Percentiles rank a stretch among this genome's conserved stretches.
phyloP scores from a whole-genome alignment of 1,140 invertebrate species.

The Lineus longissimus region DNA sequence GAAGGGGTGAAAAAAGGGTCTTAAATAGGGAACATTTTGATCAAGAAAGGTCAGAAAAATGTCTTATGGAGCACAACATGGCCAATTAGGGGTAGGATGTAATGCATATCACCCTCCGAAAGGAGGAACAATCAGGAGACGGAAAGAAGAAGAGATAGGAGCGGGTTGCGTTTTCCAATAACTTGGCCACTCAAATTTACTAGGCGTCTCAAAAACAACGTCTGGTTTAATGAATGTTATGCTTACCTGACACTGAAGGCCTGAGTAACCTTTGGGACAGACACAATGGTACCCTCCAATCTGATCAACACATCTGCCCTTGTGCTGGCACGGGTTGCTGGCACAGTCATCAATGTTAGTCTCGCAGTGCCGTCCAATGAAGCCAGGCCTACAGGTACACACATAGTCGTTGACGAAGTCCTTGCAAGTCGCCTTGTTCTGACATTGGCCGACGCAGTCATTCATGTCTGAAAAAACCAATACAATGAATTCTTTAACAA shows the following conservation, averaged over 20 bases:
- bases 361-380: slow-evolving; percentile 59
- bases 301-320: slow-evolving; percentile 79
- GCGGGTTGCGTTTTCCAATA: too few relatives aligned
- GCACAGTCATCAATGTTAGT: slow-evolving; percentile 61
- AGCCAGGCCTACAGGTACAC: slow-evolving; percentile 76
- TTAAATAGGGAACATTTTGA: background rate
- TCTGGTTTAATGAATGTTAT: too few relatives aligned
- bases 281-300: slow-evolving; percentile 42
- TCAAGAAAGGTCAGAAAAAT: background rate
- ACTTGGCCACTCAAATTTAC: too few relatives aligned
- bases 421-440: slow-evolving; percentile 54
- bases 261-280: slow-evolving; percentile 59
- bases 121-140: too few relatives aligned
- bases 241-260: slow-evolving; percentile 41
- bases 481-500: too few relatives aligned
- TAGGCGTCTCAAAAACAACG: too few relatives aligned
- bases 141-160: too few relatives aligned
- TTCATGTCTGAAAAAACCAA: slow-evolving; percentile 39
- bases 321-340: slow-evolving; percentile 85
- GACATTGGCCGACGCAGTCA: slow-evolving; percentile 49
- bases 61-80: background rate
- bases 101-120: too few relatives aligned
- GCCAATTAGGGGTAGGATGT: too few relatives aligned
- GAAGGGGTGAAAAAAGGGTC: slow-evolving; percentile 5
- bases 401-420: slow-evolving; percentile 57